Evolutionary conservation across 2,797 vertebrate species (phyloP).

Genomic region (Chaunax sp.): DNA sequence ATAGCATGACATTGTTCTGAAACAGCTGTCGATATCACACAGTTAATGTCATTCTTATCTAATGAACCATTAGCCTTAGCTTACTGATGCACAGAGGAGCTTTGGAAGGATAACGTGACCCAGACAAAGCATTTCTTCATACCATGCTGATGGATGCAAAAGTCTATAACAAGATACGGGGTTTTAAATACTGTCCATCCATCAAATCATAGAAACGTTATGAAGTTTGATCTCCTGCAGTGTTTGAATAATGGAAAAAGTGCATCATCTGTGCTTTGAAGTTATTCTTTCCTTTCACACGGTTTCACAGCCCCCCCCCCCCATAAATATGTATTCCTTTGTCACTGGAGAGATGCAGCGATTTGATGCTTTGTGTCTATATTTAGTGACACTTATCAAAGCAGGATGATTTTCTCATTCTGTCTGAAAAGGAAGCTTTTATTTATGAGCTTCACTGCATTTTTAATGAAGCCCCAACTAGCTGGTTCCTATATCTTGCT

Average conservation of each 20-base stretch:
- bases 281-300: too few species aligned
- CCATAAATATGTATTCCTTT: slow-evolving; percentile 29
- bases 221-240: neutral
- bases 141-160: neutral
- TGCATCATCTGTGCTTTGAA: neutral
- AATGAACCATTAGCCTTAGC: too few species aligned
- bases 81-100: too few species aligned
- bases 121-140: neutral
- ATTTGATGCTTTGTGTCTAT: slow-evolving; percentile 31
- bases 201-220: too few species aligned
- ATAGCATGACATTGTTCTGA: neutral
- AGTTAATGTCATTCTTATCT: too few species aligned
- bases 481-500: neutral
- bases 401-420: slow-evolving; percentile 17
- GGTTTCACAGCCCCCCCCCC: neutral
- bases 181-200: neutral
- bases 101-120: neutral
- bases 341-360: slow-evolving; percentile 10
- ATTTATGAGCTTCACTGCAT: neutral
- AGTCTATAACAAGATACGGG: neutral
- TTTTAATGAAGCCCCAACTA: neutral
- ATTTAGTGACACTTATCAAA: slow-evolving; percentile 34
- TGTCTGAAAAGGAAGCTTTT: slow-evolving; percentile 29
- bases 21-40: too few species aligned
- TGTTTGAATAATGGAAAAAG: neutral